Conservation (phyloP, 1,140 invertebrate genomes). For the Drosophila guanche region DNA sequence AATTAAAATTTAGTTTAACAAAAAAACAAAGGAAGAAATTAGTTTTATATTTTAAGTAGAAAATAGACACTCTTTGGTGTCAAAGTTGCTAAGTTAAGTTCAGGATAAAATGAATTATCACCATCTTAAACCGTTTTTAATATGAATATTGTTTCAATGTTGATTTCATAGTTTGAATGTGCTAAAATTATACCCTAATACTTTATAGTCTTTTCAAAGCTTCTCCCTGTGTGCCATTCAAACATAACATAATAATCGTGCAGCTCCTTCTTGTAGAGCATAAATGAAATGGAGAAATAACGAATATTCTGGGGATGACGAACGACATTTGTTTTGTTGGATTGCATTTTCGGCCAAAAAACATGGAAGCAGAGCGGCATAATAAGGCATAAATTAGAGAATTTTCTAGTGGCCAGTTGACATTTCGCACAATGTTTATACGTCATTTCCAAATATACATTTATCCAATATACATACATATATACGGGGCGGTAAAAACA, state of each 20-base stretch:
- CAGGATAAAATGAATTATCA: too few relatives aligned
- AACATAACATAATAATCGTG: too few relatives aligned
- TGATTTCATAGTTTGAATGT: too few relatives aligned
- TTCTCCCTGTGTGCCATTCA: too few relatives aligned
- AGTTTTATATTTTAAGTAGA: too few relatives aligned
- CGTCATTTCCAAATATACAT: constrained; percentile 31
- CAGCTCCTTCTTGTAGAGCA: too few relatives aligned
- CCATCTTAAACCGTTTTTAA: too few relatives aligned
- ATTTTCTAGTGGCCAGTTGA: constrained; percentile 27
- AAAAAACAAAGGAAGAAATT: constrained; percentile 4
- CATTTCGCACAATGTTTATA: constrained; percentile 35
- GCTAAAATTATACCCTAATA: neutral
- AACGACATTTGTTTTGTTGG: constrained; percentile 24
- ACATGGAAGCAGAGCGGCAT: constrained; percentile 1
- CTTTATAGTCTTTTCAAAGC: neutral
- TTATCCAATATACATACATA: too few relatives aligned
- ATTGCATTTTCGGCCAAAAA: constrained; percentile 40
- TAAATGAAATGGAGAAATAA: neutral
- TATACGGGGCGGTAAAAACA: constrained; percentile 3
- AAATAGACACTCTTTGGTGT: too few relatives aligned
- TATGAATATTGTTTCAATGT: too few relatives aligned
- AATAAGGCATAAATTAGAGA: constrained; percentile 55
- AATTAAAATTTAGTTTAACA: constrained; percentile 53
- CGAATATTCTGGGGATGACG: constrained; percentile 31
- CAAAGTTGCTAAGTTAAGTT: too few relatives aligned